A percentile compares a stretch with the other conserved stretches of the same genome.
phyloP scores from a whole-genome alignment of 2,113 vertebrate species.

The Hypomesus transpacificus region DNA sequence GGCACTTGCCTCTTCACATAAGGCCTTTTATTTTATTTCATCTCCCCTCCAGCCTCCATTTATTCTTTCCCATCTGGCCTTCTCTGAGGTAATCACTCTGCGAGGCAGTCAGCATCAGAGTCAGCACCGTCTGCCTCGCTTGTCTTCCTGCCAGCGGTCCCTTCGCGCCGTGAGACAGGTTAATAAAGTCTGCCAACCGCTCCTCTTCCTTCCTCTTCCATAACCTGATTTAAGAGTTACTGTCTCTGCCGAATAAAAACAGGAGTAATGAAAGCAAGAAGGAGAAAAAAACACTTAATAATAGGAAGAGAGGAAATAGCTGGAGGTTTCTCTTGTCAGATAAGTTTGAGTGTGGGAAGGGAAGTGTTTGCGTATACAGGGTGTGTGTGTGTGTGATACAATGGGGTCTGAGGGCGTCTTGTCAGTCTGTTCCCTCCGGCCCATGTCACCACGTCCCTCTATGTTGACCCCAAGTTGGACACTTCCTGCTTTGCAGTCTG shows the following conservation, averaged over 20 bases:
- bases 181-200: constrained; percentile 41
- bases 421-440: constrained; percentile 45
- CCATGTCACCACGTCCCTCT: constrained; percentile 50
- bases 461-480: constrained; percentile 44
- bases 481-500: constrained; percentile 15
- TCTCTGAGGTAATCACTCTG: constrained; percentile 30
- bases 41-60: constrained; percentile 19
- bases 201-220: constrained; percentile 26
- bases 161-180: constrained; percentile 34
- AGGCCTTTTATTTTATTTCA: constrained; percentile 40
- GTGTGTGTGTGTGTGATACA: constrained; percentile 4
- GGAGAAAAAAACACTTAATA: constrained; percentile 2
- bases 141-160: background rate
- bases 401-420: constrained; percentile 11
- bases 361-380: constrained; percentile 23
- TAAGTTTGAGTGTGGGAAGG: constrained; percentile 22
- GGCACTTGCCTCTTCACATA: constrained; percentile 35
- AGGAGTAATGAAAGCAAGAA: constrained; percentile 41
- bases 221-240: constrained; percentile 50
- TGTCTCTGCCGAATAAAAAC: constrained; percentile 40
- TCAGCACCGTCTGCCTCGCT: background rate
- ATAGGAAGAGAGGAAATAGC: constrained; percentile 13
- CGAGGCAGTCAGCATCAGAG: constrained; percentile 1
- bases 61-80: constrained; percentile 27
- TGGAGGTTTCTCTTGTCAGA: background rate